Base-by-base conservation (phyloP, 2,797 vertebrate genomes). In the Lacerta bilineata region DNA sequence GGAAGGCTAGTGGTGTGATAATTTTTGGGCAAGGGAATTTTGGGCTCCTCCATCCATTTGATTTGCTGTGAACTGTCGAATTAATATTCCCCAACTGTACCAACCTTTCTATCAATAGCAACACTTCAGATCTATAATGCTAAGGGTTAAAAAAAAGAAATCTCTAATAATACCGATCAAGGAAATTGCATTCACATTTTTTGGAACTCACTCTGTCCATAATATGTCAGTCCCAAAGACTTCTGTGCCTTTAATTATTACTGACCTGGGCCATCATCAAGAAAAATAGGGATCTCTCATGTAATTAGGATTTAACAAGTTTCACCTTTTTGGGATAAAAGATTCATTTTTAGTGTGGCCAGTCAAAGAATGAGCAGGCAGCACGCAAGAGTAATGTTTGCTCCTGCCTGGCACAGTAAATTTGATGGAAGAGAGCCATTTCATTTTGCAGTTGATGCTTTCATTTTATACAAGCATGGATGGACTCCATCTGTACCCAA, bases 371-470 rank as follows among this genome's bases (percentile, higher is more conserved):
- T 85, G 59, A 85, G 64, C 17, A 78, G 61, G 69, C n/a, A 68
- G n/a, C 61, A 69, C 10, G 13, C 13, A 69, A 15, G n/a, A 27
- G 39, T 69, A 79, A 79, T 79, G n/a, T 18, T 78, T 15, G 59
- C 74, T 86, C 43, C 41, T 69, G 64, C 64, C 61, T 79, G 75
- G 64, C 85, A 86, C 61, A 79, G 59, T 86, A 86, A 50, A 86
- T 50, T 36, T 50, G 39, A 86, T 79, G 85, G 85, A 86, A 79
- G 85, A 8, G 76, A 86, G 85, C 85, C 85, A 86, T 86, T 86
- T 86, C 85, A 86, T 86, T 86, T 86, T 86, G 85, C 41, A 86
- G 75, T 79, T 79, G 61, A 69, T 79, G 61, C 84, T 85, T 77
- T 68, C 74, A 69, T 86, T 86, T 86, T 79, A 86, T 86, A 69